Evolutionary conservation across 2,888 invertebrate species (phyloP).

Genomic region (Cryptocheilus praepositus): DNA sequence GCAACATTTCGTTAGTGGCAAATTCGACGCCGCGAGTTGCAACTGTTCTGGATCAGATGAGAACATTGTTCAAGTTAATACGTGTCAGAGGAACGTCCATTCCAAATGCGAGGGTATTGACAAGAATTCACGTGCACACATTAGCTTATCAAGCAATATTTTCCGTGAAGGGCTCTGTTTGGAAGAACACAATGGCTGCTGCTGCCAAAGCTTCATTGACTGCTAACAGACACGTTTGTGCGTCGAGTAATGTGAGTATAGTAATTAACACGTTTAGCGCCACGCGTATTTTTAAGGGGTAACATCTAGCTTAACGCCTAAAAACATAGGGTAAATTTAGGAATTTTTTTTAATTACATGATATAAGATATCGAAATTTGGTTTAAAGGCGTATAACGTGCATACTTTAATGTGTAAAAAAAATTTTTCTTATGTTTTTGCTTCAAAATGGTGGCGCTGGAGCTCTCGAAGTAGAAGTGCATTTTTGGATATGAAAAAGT

Average conservation of each 20-base stretch:
- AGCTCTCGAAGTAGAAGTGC: too few species aligned
- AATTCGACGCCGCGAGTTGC: slow-evolving; percentile 89
- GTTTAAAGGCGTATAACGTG: too few species aligned
- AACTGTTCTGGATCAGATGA: slow-evolving; percentile 87
- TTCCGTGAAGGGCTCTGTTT: slow-evolving; percentile 81
- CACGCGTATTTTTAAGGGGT: too few species aligned
- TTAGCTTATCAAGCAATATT: slow-evolving; percentile 91
- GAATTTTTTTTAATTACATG: too few species aligned
- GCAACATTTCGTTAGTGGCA: slow-evolving; percentile 84
- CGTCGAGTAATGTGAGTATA: slow-evolving; percentile 78
- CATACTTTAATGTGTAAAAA: too few species aligned
- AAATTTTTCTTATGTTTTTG: too few species aligned
- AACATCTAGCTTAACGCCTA: too few species aligned
- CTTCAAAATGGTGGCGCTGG: too few species aligned
- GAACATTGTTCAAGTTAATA: slow-evolving; percentile 80
- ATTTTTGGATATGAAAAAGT: too few species aligned
- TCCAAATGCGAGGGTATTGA: slow-evolving; percentile 78
- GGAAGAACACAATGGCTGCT: slow-evolving; percentile 87
- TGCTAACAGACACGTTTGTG: slow-evolving; percentile 89
- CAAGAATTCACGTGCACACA: slow-evolving; percentile 89
- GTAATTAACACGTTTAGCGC: slow-evolving; percentile 5
- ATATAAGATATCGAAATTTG: too few species aligned
- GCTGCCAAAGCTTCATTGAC: slow-evolving; percentile 89
- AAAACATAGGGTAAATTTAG: too few species aligned
- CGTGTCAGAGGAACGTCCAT: slow-evolving; percentile 74